phyloP scores from a whole-genome alignment of 2,797 vertebrate species.

The Enteromius fasciolatus region DNA sequence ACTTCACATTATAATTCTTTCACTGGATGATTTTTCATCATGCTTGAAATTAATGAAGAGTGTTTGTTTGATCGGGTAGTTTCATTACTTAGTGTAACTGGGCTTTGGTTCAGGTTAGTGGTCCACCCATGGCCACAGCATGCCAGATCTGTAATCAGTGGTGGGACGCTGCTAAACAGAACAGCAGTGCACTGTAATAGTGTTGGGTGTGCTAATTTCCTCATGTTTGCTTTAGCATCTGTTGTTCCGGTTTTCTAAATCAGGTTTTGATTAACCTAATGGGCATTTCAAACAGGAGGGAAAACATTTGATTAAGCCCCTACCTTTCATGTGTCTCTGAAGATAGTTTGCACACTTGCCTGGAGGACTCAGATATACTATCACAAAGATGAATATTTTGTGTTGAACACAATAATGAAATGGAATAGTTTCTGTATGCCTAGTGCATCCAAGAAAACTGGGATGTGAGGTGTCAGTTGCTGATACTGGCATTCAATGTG shows the following conservation, averaged over 20 bases:
- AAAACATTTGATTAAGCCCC: slow-evolving; percentile 48
- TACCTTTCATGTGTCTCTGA: not conserved
- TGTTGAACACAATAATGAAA: not conserved
- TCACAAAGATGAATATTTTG: not conserved
- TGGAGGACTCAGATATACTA: not conserved
- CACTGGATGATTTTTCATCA: slow-evolving; percentile 7
- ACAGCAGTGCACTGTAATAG: slow-evolving; percentile 38
- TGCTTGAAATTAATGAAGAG: not conserved
- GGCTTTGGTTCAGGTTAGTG: slow-evolving; percentile 37
- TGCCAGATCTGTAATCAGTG: slow-evolving; percentile 55
- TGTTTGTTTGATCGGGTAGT: not conserved
- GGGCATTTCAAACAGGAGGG: slow-evolving; percentile 37
- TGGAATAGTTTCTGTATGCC: not conserved
- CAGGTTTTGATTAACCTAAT: slow-evolving; percentile 54
- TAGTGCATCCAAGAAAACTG: not conserved
- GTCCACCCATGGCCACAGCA: slow-evolving; percentile 54
- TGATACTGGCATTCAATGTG: not conserved
- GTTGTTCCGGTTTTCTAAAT: slow-evolving; percentile 45
- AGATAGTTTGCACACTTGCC: not conserved
- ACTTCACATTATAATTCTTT: not conserved
- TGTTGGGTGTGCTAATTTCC: slow-evolving; percentile 39
- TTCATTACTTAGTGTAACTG: slow-evolving; percentile 25
- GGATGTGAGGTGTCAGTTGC: not conserved
- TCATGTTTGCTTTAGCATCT: slow-evolving; percentile 51
- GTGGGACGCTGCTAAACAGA: slow-evolving; percentile 52